phyloP scores from a whole-genome alignment of 23 tunicate genomes.

The Trididemnum miniatum region DNA sequence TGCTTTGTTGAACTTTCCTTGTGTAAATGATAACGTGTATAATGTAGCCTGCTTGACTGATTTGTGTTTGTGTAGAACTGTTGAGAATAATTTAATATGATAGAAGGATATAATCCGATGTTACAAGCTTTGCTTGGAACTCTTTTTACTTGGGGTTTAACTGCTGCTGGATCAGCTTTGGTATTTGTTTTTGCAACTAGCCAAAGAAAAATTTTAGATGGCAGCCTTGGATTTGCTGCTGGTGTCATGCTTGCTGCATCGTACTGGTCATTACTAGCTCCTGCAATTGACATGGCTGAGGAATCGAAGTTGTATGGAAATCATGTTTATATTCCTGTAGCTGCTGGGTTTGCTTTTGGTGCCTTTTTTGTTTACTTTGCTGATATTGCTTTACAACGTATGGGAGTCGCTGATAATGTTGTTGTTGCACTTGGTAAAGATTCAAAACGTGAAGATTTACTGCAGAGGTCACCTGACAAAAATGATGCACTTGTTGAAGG shows the following conservation, averaged over 20 bases:
- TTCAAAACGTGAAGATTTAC: slow-evolving; percentile 16
- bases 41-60: too few relatives aligned
- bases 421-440: slow-evolving; percentile 29
- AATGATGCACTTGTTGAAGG: slow-evolving; percentile 8
- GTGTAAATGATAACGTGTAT: too few relatives aligned
- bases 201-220: slow-evolving; percentile 82
- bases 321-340: slow-evolving; percentile 73
- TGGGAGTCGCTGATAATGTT: slow-evolving; percentile 44
- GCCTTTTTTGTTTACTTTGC: slow-evolving; percentile 87
- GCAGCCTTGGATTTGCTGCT: slow-evolving; percentile 94
- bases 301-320: slow-evolving; percentile 69
- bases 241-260: slow-evolving; percentile 98
- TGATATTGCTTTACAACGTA: slow-evolving; percentile 62
- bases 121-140: slow-evolving; percentile 89
- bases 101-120: slow-evolving; percentile 55
- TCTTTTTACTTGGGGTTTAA: slow-evolving; percentile 87
- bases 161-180: slow-evolving; percentile 77
- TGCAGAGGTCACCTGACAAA: neutral
- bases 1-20: too few relatives aligned
- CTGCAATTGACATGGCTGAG: slow-evolving; percentile 82
- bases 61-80: too few relatives aligned
- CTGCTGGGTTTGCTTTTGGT: slow-evolving; percentile 83
- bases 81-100: slow-evolving; percentile 52
- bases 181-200: slow-evolving; percentile 79
- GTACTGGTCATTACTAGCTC: slow-evolving; percentile 94